phyloP scores from a whole-genome alignment of 2,113 vertebrate genomes.

The Micronycteris hirsuta region DNA sequence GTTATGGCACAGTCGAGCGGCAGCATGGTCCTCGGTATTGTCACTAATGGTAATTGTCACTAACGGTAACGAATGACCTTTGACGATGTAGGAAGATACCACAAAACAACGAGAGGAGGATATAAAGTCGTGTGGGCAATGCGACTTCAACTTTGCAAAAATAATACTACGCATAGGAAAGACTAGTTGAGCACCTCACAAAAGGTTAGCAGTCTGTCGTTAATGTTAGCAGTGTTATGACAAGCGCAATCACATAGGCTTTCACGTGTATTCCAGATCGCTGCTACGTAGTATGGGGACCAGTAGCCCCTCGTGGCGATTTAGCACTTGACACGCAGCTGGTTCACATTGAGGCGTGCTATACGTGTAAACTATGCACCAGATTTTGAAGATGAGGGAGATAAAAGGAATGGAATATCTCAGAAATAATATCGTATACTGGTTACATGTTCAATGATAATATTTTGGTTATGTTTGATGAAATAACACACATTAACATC shows the following conservation, averaged over 20 bases:
- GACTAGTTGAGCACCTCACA: background rate
- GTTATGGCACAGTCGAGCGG: background rate
- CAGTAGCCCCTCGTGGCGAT: background rate
- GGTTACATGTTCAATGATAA: background rate
- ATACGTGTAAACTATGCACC: background rate
- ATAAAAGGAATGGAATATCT: background rate
- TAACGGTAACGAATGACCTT: background rate
- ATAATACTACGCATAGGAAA: background rate
- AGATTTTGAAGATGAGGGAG: background rate
- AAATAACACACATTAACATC: background rate
- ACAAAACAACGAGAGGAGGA: background rate
- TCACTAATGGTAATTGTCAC: background rate
- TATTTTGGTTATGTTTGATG: background rate
- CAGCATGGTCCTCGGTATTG: background rate
- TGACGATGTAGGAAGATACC: background rate
- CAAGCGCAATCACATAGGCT: background rate
- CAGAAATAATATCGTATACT: background rate
- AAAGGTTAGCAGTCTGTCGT: background rate
- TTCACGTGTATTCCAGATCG: background rate
- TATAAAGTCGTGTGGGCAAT: background rate
- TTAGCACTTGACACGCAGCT: background rate
- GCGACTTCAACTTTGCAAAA: background rate
- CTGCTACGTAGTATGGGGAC: background rate
- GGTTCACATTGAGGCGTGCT: background rate
- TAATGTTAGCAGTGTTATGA: background rate